Evolutionary conservation across 2,888 invertebrate genomes (phyloP).

Genomic region (Odontocerum albicorne): DNA sequence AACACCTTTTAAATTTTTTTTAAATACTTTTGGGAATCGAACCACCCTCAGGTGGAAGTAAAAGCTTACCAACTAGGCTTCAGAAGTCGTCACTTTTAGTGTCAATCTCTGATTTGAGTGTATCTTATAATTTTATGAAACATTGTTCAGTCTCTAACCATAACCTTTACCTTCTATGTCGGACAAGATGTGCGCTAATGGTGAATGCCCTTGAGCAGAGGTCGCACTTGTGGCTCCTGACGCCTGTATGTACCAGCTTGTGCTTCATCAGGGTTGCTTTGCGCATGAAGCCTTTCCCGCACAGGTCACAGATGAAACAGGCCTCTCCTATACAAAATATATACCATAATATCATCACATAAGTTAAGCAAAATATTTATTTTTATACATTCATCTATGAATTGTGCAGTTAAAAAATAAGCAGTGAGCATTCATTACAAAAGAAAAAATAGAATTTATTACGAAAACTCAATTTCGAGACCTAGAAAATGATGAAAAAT

Average conservation of each 20-base stretch:
- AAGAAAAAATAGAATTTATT: neutral
- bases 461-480: no score
- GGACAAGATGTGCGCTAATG: slow-evolving; percentile 21
- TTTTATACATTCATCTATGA: neutral
- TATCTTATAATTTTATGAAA: no score
- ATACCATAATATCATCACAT: neutral
- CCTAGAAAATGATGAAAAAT: no score
- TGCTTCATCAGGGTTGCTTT: slow-evolving; percentile 28
- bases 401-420: neutral
- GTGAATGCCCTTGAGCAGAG: slow-evolving; percentile 24
- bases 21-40: no score
- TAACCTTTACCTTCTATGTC: slow-evolving; percentile 21
- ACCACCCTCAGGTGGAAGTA: no score
- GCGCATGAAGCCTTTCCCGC: slow-evolving; percentile 29
- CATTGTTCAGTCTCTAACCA: no score
- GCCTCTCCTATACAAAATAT: slow-evolving; percentile 16
- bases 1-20: no score
- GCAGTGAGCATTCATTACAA: neutral
- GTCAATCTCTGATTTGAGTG: no score
- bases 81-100: no score
- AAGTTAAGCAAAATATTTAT: neutral
- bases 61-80: no score
- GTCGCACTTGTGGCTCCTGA: slow-evolving; percentile 23
- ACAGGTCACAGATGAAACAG: slow-evolving; percentile 25
- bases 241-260: slow-evolving; percentile 22